Conservation (phyloP, 2,113 vertebrate species). For the Tachuris rubrigastra region DNA sequence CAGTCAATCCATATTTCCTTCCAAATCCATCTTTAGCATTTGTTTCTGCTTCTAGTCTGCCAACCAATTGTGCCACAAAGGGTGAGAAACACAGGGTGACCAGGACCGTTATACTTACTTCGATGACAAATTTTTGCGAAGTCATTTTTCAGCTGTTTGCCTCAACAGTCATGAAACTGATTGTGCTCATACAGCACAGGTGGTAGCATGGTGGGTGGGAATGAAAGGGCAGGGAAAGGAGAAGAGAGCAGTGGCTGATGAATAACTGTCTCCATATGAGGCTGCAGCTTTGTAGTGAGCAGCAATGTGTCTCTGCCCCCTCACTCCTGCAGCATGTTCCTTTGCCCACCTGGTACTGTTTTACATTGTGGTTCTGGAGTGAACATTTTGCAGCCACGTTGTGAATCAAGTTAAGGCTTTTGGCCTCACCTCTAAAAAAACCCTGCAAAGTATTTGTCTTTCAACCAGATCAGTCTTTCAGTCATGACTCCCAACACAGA, state of each 20-base stretch:
- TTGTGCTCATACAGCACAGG: background rate
- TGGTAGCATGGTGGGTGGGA: background rate
- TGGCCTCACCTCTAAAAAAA: background rate
- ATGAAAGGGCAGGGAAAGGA: background rate
- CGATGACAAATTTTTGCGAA: background rate
- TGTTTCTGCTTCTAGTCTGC: background rate
- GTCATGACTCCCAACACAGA: background rate
- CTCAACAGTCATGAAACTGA: background rate
- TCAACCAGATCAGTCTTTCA: background rate
- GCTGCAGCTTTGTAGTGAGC: background rate
- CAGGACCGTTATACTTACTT: background rate
- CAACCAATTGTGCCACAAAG: background rate
- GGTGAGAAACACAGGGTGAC: background rate
- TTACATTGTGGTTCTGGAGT: background rate
- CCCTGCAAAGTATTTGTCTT: background rate
- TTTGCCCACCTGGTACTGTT: background rate
- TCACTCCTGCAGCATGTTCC: background rate
- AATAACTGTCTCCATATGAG: background rate
- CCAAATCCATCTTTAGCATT: background rate
- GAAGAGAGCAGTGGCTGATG: background rate
- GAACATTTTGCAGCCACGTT: background rate
- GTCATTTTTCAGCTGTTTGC: constrained; percentile 5
- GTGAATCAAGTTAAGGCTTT: background rate
- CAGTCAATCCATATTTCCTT: background rate
- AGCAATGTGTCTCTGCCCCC: background rate